Evolutionary conservation across 1,140 invertebrate species (phyloP).

Genomic region (Idris sp.): DNA sequence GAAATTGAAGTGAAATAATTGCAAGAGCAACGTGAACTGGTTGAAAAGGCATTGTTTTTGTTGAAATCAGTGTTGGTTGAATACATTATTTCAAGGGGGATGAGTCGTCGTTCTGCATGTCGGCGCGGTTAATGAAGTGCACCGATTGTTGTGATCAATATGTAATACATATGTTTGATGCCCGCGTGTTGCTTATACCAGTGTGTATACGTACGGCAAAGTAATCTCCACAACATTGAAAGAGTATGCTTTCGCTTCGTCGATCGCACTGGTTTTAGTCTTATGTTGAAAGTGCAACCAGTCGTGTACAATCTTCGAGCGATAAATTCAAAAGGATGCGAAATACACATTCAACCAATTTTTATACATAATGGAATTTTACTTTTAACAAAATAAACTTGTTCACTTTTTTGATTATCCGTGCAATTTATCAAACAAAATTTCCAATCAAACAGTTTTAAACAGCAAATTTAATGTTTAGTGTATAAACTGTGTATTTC

Average conservation of each 20-base stretch:
- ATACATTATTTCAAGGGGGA: slow-evolving; percentile 14
- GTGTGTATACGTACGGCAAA: slow-evolving; percentile 11
- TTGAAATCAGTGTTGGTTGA: slow-evolving; percentile 14
- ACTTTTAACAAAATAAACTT: too few species aligned
- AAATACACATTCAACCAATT: slow-evolving; percentile 51
- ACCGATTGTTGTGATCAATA: slow-evolving; percentile 60
- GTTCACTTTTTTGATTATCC: too few species aligned
- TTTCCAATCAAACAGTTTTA: too few species aligned
- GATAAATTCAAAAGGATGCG: slow-evolving; percentile 61
- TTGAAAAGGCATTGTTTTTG: slow-evolving; percentile 14
- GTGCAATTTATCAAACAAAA: too few species aligned
- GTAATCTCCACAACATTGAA: slow-evolving; percentile 54
- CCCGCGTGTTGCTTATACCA: slow-evolving; percentile 18
- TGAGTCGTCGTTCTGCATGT: slow-evolving; percentile 8
- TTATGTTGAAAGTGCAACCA: slow-evolving; percentile 57
- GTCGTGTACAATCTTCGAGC: slow-evolving; percentile 51
- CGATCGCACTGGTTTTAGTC: slow-evolving; percentile 33
- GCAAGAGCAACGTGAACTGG: not conserved
- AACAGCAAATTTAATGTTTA: too few species aligned
- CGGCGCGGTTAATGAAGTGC: slow-evolving; percentile 56
- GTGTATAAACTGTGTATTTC: too few species aligned
- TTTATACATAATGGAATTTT: too few species aligned
- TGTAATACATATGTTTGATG: slow-evolving; percentile 55
- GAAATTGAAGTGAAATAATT: slow-evolving; percentile 29
- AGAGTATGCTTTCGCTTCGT: slow-evolving; percentile 42